Evolutionary conservation across 2,888 invertebrate species (phyloP).

Genomic region (Patella caerulea): DNA sequence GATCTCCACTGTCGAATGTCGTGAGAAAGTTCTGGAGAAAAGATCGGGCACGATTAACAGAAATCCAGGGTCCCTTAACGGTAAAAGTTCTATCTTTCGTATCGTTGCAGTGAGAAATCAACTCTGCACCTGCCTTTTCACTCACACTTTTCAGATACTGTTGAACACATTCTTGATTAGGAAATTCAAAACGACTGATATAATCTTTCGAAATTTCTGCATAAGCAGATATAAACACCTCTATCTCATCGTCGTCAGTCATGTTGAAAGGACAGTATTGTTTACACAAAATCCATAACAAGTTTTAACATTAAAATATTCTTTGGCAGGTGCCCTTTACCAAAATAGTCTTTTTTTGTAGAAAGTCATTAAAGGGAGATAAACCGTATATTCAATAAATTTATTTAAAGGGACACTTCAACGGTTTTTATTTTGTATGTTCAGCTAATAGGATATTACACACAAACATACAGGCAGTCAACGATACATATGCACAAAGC

Average conservation of each 20-base stretch:
- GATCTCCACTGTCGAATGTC: slow-evolving; percentile 4
- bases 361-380: no score
- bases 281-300: no score
- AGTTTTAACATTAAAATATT: no score
- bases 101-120: slow-evolving; percentile 3
- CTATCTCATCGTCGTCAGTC: background rate
- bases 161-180: slow-evolving; percentile 26
- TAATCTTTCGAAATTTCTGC: slow-evolving; percentile 37
- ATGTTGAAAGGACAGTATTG: no score
- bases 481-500: no score
- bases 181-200: slow-evolving; percentile 27
- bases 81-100: slow-evolving; percentile 17
- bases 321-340: no score
- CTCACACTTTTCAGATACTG: slow-evolving; percentile 26
- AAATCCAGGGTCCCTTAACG: slow-evolving; percentile 33
- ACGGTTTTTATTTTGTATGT: no score
- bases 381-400: no score
- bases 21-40: slow-evolving; percentile 24
- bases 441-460: no score
- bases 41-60: slow-evolving; percentile 24
- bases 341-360: no score
- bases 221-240: slow-evolving; percentile 33
- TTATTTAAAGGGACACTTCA: no score
- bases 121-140: slow-evolving; percentile 26
- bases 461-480: no score